Conservation (phyloP, 2,113 vertebrate genomes). For the Elaphurus davidianus region DNA sequence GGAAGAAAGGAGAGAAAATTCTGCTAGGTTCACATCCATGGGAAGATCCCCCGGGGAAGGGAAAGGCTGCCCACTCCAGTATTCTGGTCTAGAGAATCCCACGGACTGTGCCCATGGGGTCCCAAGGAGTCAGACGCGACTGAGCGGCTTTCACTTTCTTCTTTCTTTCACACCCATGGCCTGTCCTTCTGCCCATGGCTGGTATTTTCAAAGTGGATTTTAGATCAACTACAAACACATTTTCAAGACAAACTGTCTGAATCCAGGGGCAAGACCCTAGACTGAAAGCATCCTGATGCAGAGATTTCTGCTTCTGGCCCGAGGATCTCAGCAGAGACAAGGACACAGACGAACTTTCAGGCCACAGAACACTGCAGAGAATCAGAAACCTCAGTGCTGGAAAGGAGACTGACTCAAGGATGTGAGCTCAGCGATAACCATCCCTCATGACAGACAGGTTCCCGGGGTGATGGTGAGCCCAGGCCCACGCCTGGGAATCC, state of each 20-base stretch:
- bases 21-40: background rate
- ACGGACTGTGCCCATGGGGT: background rate
- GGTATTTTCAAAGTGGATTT: background rate
- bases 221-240: background rate
- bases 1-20: background rate
- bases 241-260: background rate
- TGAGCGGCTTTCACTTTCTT: background rate
- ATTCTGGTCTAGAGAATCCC: background rate
- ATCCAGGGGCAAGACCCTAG: background rate
- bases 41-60: background rate
- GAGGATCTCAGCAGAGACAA: background rate
- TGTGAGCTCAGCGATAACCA: background rate
- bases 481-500: background rate
- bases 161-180: background rate
- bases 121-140: background rate
- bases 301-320: background rate
- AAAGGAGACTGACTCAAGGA: background rate
- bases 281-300: background rate
- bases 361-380: background rate
- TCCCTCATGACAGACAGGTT: rapidly evolving
- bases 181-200: background rate
- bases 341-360: background rate
- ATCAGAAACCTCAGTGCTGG: background rate
- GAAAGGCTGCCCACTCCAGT: background rate
- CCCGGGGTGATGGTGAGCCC: rapidly evolving